Percentiles rank a stretch among this genome's conserved stretches.
phyloP scores from a whole-genome alignment of 1,140 invertebrate species.

The Listronotus bonariensis region DNA sequence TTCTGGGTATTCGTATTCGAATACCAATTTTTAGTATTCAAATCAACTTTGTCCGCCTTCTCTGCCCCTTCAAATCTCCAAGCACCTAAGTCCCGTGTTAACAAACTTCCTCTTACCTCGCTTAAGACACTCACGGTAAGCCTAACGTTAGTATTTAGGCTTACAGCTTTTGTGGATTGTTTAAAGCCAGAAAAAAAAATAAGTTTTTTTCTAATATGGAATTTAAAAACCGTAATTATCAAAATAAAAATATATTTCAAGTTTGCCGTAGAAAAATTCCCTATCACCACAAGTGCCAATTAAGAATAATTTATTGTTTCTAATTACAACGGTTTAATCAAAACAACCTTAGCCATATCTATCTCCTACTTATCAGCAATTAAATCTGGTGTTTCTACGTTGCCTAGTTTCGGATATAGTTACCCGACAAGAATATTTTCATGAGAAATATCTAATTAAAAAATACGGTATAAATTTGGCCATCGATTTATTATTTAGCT shows the following conservation, averaged over 20 bases:
- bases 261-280: not conserved
- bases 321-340: constrained; percentile 15
- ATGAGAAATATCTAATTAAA: constrained; percentile 4
- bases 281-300: constrained; percentile 12
- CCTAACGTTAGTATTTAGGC: too few relatives aligned
- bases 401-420: constrained; percentile 9
- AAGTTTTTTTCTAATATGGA: too few relatives aligned
- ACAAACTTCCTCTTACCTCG: too few relatives aligned
- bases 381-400: constrained; percentile 14
- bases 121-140: too few relatives aligned
- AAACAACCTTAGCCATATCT: constrained; percentile 10
- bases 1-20: too few relatives aligned
- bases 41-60: too few relatives aligned
- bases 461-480: constrained; percentile 12
- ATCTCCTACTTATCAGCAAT: constrained; percentile 9
- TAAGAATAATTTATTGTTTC: constrained; percentile 15
- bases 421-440: not conserved
- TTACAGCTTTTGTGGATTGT: too few relatives aligned
- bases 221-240: too few relatives aligned
- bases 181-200: too few relatives aligned
- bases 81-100: too few relatives aligned
- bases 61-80: too few relatives aligned
- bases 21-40: too few relatives aligned
- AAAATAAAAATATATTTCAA: not conserved
- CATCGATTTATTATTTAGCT: constrained; percentile 6